Percentiles rank a stretch among this genome's conserved stretches.
These are phyloP conservation scores for Tribolium freemani DNA, from an alignment of 2,888 invertebrate species.

Conservation along the genomic window DNA sequence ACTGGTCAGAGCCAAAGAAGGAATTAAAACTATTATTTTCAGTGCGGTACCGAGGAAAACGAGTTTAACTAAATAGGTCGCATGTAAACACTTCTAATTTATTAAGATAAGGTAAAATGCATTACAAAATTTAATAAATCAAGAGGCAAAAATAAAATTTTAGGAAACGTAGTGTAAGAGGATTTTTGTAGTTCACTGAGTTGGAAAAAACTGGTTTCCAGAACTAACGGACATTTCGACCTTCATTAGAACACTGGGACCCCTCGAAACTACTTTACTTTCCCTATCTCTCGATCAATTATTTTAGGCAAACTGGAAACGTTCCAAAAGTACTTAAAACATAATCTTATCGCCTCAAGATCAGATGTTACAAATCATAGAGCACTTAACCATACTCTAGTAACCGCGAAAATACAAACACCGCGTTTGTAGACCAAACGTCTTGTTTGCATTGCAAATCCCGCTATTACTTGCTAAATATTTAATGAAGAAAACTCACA, in stretches of 20 bases:
- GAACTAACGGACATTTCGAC: neutral
- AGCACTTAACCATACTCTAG: neutral
- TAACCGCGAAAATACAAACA: neutral
- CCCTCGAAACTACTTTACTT: neutral
- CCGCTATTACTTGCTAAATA: constrained; percentile 4
- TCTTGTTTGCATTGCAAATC: constrained; percentile 4
- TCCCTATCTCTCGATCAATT: neutral
- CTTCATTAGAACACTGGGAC: neutral
- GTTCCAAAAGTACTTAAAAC: neutral
- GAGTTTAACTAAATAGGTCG: neutral
- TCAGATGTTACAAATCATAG: neutral
- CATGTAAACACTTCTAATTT: neutral
- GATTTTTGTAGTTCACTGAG: too few relatives aligned
- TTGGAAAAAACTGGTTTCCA: neutral
- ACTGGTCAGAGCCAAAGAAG: neutral
- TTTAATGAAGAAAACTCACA: constrained; percentile 29
- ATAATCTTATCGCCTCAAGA: neutral
- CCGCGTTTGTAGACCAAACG: neutral
- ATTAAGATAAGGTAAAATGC: neutral
- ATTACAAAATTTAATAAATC: neutral
- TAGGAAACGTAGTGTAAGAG: too few relatives aligned
- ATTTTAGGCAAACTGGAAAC: neutral
- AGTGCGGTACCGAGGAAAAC: neutral
- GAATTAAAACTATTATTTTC: neutral
- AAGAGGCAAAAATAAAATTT: neutral